Evolutionary conservation across 2,888 invertebrate genomes (phyloP).

Genomic region (Xestia xanthographa): DNA sequence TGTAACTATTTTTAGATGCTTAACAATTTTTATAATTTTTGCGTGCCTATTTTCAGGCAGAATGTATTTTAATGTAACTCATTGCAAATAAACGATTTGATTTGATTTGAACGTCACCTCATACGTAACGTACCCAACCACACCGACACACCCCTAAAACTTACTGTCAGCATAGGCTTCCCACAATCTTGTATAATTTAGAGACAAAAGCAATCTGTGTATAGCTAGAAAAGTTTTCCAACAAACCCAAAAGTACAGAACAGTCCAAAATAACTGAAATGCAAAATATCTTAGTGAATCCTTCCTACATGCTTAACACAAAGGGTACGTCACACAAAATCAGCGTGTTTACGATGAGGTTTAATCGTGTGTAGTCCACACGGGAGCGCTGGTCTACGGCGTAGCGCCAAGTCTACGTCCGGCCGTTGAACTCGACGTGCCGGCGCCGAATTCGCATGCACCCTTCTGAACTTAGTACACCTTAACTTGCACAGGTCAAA

Average conservation of each 20-base stretch:
- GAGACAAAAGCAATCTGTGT: not conserved
- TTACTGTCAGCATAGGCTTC: not conserved
- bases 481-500: slow-evolving; percentile 79
- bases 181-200: not conserved
- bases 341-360: slow-evolving; percentile 60
- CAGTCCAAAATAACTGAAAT: not conserved
- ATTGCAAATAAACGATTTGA: too few relatives aligned
- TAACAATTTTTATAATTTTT: too few relatives aligned
- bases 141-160: not conserved
- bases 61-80: too few relatives aligned
- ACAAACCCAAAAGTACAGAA: not conserved
- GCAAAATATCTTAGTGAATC: not conserved
- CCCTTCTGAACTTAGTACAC: slow-evolving; percentile 81
- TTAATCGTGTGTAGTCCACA: slow-evolving; percentile 66
- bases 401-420: slow-evolving; percentile 88
- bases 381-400: slow-evolving; percentile 80
- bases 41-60: too few relatives aligned
- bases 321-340: slow-evolving; percentile 54
- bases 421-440: slow-evolving; percentile 83
- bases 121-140: too few relatives aligned
- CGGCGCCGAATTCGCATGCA: slow-evolving; percentile 84
- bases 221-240: not conserved
- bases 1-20: too few relatives aligned
- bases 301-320: slow-evolving; percentile 42
- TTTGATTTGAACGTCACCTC: too few relatives aligned